phyloP scores from a whole-genome alignment of 2,888 invertebrate species.

The Linhomoeus sp. region DNA sequence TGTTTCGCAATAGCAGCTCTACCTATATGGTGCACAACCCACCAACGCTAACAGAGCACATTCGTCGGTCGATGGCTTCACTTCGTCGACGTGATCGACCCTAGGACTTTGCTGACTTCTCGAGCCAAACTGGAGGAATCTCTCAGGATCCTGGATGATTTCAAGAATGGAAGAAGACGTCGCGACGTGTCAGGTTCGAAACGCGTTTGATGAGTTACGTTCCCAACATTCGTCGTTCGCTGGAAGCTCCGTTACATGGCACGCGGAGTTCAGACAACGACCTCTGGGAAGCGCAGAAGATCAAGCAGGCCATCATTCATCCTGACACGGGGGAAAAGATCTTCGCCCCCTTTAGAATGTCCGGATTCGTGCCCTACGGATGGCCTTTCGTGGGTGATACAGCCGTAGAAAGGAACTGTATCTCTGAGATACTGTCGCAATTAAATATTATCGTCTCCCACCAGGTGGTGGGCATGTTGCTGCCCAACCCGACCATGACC shows the following conservation, averaged over 20 bases:
- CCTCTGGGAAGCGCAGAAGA: conserved; percentile 35
- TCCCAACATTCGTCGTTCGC: no score
- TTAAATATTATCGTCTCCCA: neutral
- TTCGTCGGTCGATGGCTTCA: conserved; percentile 32
- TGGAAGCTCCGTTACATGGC: no score
- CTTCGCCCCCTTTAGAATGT: conserved; percentile 36
- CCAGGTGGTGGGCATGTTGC: conserved; percentile 32
- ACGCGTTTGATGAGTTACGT: no score
- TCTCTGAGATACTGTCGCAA: neutral
- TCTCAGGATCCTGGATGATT: conserved; percentile 27
- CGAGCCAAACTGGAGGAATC: conserved; percentile 28
- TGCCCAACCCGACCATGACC: conserved; percentile 32
- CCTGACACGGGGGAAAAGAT: conserved; percentile 35
- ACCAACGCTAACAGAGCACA: no score
- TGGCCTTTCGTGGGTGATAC: conserved; percentile 27
- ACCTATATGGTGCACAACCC: no score
- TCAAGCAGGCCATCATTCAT: conserved; percentile 23
- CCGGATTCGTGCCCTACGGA: conserved; percentile 36
- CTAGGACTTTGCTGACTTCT: conserved; percentile 31
- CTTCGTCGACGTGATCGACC: conserved; percentile 34
- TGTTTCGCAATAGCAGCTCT: no score
- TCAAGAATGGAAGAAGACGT: conserved; percentile 24
- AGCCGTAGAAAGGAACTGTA: neutral
- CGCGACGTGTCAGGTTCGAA: no score
- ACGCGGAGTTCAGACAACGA: conserved; percentile 23